Base-by-base conservation (phyloP, 2,113 vertebrate genomes). In the Ictalurus furcatus region DNA sequence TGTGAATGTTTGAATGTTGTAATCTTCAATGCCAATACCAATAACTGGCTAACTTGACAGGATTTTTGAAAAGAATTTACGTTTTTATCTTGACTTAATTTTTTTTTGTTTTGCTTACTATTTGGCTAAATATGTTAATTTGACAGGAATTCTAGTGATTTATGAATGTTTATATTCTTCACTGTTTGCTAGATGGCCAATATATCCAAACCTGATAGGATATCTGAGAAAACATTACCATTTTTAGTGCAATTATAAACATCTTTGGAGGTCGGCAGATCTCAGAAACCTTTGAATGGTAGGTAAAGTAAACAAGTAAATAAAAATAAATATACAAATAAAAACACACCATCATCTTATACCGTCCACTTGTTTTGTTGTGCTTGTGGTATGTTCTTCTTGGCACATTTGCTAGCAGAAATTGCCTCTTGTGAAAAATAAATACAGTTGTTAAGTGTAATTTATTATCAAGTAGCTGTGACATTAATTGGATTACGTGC, bases 401-500 rank as follows among this genome's bases (percentile, higher is more conserved):
- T 81, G n/a, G 79, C 54, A 81, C 2, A 12, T 52, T 78, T 78
- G 44, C 74, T 28, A 59, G 80, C 54, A 59, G 17, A 58, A 58
- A 34, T 54, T 81, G 61, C 28, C 59, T 40, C 61, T n/a, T 73
- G 52, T 30, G 30, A 23, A 83, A 54, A 81, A n/a, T 23, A 40
- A 34, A 40, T n/a, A 54, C 0, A 37, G 23, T 23, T 34, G 37
- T 28, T 16, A 13, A 30, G 14, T 8, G 19, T 37, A 58, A 61
- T 85, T 85, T 17, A 28, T 40, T 37, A 59, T 59, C 14, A 80
- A 89, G 59, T 71, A 85, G 74, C 34, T 9, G 16, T 80, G 59
- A 44, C 85, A 85, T 58, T 59, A 85, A 80, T 48, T 54, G 19
- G 61, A 89, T 58, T 69, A 63, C 1, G 61, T 58, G 61, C 30